A percentile compares a stretch with the other conserved stretches of the same genome.
Conservation (phyloP, 2,888 invertebrate genomes). For the Cloeon dipterum region DNA sequence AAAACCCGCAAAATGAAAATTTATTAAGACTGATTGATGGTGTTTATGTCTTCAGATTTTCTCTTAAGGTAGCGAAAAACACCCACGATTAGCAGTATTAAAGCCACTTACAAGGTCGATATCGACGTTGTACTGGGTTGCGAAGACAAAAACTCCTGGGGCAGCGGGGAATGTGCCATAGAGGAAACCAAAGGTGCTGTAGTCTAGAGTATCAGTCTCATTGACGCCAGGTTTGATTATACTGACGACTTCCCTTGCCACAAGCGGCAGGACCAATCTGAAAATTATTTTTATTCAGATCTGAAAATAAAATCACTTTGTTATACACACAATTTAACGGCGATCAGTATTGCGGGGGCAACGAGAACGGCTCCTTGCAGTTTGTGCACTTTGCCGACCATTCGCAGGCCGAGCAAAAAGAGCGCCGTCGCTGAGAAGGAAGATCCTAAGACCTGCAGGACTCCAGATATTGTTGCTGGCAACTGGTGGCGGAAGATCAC, state of each 20-base stretch:
- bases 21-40: neutral
- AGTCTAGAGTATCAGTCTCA: constrained; percentile 49
- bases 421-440: constrained; percentile 83
- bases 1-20: constrained; percentile 1
- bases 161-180: constrained; percentile 93
- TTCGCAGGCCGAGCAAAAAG: constrained; percentile 71
- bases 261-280: constrained; percentile 58
- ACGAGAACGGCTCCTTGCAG: constrained; percentile 56
- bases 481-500: constrained; percentile 53
- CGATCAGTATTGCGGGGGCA: constrained; percentile 65
- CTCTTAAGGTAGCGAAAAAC: no score
- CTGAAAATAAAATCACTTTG: neutral
- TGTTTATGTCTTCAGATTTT: no score
- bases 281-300: neutral
- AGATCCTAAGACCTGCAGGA: constrained; percentile 56
- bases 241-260: constrained; percentile 67
- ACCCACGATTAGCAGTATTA: no score
- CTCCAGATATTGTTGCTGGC: constrained; percentile 47
- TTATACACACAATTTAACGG: constrained; percentile 61
- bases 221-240: constrained; percentile 32
- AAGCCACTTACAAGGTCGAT: constrained; percentile 47
- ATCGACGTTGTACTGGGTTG: constrained; percentile 65
- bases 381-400: constrained; percentile 74
- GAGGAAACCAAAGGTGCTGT: constrained; percentile 82
- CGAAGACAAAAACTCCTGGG: constrained; percentile 89